Base-by-base conservation (phyloP, 2,113 vertebrate species). In the Nesogale talazaci region DNA sequence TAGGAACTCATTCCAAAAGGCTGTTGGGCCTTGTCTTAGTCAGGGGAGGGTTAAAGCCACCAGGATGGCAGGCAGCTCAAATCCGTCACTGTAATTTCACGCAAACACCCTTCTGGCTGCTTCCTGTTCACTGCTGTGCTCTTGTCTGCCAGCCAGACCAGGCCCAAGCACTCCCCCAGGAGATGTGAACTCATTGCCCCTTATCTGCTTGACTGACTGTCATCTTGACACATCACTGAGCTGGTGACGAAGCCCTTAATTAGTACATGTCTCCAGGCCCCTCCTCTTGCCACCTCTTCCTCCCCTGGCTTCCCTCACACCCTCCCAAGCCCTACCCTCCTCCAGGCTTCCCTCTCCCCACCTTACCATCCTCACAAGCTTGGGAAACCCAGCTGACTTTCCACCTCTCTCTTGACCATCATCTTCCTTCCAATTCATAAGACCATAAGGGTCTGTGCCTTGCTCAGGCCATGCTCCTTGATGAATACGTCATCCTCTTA, bases 141-240 rank as follows among this genome's bases (percentile, higher is more conserved):
- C 99, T 99, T 99, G 98, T 98, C 98, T 99, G 99, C 98, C 99
- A 99, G 98, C 97, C 97, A 89, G 97, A 98, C 98, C 67, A 79
- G 31, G 98, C 98, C 98, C 98, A 90, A 94, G 97, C 98, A 97
- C 97, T 98, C 97, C 98, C 97, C 87, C 97, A 95, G 98, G 99
- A 99, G 98, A 99, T 98, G 99, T 99, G 98, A 99, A 98, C 98
- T 98, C 98, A 92, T 98, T 97, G 98, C 98, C 98, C 98, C 98
- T 99, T 98, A 99, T 99, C 99, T 99, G 98, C 98, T 98, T 99
- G 99, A 99, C 99, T 99, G 98, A 99, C 99, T 99, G 99, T 99
- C 99, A 99, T 97, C 98, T 98, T 99, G 97, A 98, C 98, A 99
- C 99, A 99, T 98, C 98, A 97, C 96, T 97, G 96, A 96, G 96